Base-by-base conservation (phyloP, 2,888 invertebrate genomes). In the Yponomeuta sedellus region DNA sequence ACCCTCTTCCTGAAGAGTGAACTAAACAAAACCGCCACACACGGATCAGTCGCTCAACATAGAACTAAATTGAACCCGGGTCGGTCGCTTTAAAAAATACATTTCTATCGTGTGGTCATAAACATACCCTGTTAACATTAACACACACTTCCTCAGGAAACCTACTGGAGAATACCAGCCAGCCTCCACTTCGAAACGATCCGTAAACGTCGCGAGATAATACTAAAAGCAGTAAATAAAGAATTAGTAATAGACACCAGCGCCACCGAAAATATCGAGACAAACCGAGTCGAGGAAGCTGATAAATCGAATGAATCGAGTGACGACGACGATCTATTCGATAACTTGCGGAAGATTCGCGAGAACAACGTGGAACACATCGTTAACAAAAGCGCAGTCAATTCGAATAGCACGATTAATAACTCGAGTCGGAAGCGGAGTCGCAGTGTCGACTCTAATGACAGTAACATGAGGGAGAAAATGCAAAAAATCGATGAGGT, bases 161-260 rank as follows among this genome's bases (percentile, higher is more conserved):
- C 89, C 68, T 97, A 96, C 82, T 98, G 97, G 97, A 93, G 97
- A 72, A 96, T 97, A 75, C 96, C 97, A 0, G 92, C 93, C 67
- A 88, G 90, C 74, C 87, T 95, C 66, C 86, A 88, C 67, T 82
- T 86, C 61, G 82, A 89, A 28, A 92, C 90, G n/a, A 89, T 94
- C 66, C 88, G 92, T 69, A 92, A 92, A 75, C 88, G 93, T 25
- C 88, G 92, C 65, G 89, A 91, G 72, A 84, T 93, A 65, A 89
- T 94, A 69, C 83, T 88, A 66, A 90, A 92, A 77, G 93, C 92
- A 1, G 77, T 94, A 57, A 89, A 92, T 69, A 92, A 92, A 70
- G 91, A 86, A 69, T 82, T 92, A 66, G 80, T 87, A 64, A 70
- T 86, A 61, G 82, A 85, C 25, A 69, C 73, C 8, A 58, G 69